Evolutionary conservation across 2,797 vertebrate species (phyloP).

Genomic region (Helicolenus hilgendorfi): DNA sequence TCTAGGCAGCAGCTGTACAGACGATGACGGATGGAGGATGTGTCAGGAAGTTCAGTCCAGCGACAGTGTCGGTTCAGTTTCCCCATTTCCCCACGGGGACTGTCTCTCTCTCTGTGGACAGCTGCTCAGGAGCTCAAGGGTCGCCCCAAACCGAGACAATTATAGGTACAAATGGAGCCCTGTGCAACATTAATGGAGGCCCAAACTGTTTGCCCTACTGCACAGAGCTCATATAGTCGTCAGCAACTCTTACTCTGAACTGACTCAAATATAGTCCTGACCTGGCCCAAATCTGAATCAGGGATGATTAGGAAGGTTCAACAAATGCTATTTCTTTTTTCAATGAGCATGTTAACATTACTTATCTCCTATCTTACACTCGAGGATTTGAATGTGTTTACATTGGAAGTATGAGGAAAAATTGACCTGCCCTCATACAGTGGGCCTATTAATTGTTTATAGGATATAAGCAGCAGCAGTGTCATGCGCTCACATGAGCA

Average conservation of each 20-base stretch:
- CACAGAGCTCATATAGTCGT: background rate
- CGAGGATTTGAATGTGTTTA: background rate
- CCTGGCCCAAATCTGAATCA: no score
- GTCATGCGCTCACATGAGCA: background rate
- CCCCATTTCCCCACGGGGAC: conserved; percentile 6
- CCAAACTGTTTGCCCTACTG: conserved; percentile 35
- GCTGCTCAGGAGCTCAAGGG: conserved; percentile 37
- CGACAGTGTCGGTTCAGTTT: background rate
- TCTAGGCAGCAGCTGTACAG: conserved; percentile 6
- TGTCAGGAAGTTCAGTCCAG: conserved; percentile 9
- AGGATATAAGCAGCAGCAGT: background rate
- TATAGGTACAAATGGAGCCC: conserved; percentile 29
- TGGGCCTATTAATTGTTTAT: background rate
- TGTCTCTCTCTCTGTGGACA: conserved; percentile 25
- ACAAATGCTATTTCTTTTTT: background rate
- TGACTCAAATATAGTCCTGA: background rate
- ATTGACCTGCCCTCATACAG: background rate
- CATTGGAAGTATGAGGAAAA: background rate
- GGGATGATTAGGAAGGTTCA: background rate
- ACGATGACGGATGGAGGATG: conserved; percentile 20
- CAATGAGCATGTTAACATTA: background rate
- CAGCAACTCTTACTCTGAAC: background rate
- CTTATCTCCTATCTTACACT: background rate
- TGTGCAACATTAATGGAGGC: conserved; percentile 19
- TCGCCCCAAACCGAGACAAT: conserved; percentile 10